Conservation (phyloP, 2,113 vertebrate genomes). For the Trogon surrucura region DNA sequence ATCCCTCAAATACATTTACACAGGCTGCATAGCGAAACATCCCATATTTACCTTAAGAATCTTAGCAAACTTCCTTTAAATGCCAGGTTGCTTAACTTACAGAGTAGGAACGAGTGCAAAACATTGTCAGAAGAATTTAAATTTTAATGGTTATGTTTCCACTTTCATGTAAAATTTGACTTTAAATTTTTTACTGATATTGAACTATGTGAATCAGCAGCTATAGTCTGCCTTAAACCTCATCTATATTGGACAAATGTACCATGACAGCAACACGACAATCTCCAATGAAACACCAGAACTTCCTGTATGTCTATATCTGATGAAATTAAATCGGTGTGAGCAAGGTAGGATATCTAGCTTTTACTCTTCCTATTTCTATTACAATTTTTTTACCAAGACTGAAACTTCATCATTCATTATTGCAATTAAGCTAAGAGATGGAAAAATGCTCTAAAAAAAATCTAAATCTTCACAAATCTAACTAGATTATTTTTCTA, state of each 20-base stretch:
- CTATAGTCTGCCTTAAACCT: background rate
- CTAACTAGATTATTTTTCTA: background rate
- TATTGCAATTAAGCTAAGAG: background rate
- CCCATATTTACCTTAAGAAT: background rate
- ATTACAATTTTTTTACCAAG: background rate
- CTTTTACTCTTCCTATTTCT: background rate
- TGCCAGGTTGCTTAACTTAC: background rate
- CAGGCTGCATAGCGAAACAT: background rate
- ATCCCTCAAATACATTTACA: background rate
- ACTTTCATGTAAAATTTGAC: background rate
- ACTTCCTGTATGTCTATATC: background rate
- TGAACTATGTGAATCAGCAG: background rate
- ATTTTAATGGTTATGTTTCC: background rate
- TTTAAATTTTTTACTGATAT: background rate
- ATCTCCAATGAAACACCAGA: background rate
- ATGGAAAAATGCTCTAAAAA: background rate
- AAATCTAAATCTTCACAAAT: background rate
- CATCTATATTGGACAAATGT: background rate
- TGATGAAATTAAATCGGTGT: background rate
- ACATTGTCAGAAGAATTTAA: background rate
- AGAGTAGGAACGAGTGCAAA: background rate
- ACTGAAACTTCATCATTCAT: background rate
- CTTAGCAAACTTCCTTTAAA: background rate
- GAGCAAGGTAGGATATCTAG: background rate
- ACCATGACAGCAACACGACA: background rate